Evolutionary conservation across 2,888 invertebrate species (phyloP).

Genomic region (Caenorhabditis parvicauda): DNA sequence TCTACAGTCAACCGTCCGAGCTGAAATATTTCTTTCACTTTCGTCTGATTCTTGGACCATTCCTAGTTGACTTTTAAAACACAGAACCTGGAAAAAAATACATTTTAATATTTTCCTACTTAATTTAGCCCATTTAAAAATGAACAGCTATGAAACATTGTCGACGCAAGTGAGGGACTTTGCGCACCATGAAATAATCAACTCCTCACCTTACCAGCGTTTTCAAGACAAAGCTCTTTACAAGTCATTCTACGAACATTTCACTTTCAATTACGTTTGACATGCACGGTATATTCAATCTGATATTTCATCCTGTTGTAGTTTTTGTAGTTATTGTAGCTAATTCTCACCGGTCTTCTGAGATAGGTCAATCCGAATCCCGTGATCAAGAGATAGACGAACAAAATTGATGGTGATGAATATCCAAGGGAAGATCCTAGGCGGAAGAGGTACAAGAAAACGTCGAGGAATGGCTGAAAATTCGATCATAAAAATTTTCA

Average conservation of each 20-base stretch:
- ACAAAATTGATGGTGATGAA: slow-evolving; percentile 83
- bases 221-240: too few species aligned
- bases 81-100: background rate
- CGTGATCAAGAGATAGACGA: slow-evolving; percentile 82
- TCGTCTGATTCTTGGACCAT: background rate
- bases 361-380: slow-evolving; percentile 78
- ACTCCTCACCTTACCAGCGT: too few species aligned
- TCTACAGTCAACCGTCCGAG: slow-evolving; percentile 80
- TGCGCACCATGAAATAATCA: too few species aligned
- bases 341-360: slow-evolving; percentile 46
- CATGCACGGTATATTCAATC: too few species aligned
- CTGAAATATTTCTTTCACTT: slow-evolving; percentile 12
- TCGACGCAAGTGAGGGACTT: too few species aligned
- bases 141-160: too few species aligned
- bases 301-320: too few species aligned
- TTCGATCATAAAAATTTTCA: background rate
- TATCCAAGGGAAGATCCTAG: slow-evolving; percentile 81
- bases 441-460: slow-evolving; percentile 86
- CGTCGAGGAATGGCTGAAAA: slow-evolving; percentile 80
- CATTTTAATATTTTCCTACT: too few species aligned
- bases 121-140: too few species aligned
- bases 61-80: background rate
- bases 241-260: too few species aligned
- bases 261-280: too few species aligned
- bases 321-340: too few species aligned